Percentiles rank a stretch among this genome's conserved stretches.
These are phyloP conservation scores for Euproctis similis DNA, from an alignment of 2,888 invertebrate species.

Conservation along the genomic window DNA sequence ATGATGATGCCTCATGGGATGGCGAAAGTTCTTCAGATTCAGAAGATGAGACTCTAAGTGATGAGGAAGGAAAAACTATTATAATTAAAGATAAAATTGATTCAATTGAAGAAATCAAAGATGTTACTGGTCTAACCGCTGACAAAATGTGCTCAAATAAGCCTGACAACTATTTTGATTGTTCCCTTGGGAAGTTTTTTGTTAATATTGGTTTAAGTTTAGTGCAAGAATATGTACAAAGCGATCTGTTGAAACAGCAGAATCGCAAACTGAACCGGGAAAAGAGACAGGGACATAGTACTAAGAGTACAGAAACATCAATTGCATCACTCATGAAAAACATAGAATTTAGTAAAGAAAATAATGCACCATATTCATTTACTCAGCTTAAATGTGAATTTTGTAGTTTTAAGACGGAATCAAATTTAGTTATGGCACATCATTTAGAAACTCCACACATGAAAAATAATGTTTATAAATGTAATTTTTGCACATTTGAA, in stretches of 20 bases:
- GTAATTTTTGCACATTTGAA: conserved; percentile 88
- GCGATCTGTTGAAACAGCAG: conserved; percentile 91
- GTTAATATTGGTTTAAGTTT: conserved; percentile 93
- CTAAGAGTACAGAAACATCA: conserved; percentile 82
- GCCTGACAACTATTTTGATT: conserved; percentile 85
- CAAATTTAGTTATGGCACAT: conserved; percentile 86
- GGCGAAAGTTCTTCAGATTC: conserved; percentile 70
- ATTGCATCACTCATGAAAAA: conserved; percentile 89
- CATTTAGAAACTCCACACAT: conserved; percentile 94
- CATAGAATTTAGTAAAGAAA: conserved; percentile 89
- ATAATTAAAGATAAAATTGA: conserved; percentile 74
- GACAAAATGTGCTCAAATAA: conserved; percentile 55
- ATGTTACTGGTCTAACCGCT: conserved; percentile 48
- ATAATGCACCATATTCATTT: conserved; percentile 86
- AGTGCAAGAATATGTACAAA: conserved; percentile 94
- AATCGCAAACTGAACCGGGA: conserved; percentile 87
- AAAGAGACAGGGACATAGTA: conserved; percentile 75
- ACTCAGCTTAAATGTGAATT: conserved; percentile 88
- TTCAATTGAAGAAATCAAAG: conserved; percentile 65
- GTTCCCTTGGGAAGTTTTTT: conserved; percentile 92
- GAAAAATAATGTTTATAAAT: conserved; percentile 89
- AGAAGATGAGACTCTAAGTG: conserved; percentile 61
- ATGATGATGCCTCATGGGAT: conserved; percentile 77
- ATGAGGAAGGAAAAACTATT: conserved; percentile 55
- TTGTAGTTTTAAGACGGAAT: conserved; percentile 93